Conservation (phyloP, 1,140 invertebrate species). For the Potamilus streckersoni region DNA sequence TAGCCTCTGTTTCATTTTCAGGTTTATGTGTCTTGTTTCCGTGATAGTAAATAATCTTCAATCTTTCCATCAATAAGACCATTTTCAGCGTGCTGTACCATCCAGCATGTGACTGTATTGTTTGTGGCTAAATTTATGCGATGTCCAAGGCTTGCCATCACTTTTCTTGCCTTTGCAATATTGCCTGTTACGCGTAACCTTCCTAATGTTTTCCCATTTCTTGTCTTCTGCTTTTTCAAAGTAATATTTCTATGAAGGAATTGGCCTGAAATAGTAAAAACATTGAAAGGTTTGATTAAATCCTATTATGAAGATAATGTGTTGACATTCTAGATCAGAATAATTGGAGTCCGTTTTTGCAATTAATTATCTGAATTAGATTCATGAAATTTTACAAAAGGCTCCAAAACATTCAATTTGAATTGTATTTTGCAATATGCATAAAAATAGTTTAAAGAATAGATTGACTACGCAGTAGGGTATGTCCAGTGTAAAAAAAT, state of each 20-base stretch:
- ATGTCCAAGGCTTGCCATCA: slow-evolving; percentile 29
- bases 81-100: slow-evolving; percentile 29
- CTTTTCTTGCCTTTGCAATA: slow-evolving; percentile 20
- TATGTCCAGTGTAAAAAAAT: too few relatives aligned
- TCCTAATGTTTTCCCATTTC: slow-evolving; percentile 29
- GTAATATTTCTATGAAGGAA: slow-evolving; percentile 24
- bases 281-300: too few relatives aligned
- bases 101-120: slow-evolving; percentile 26
- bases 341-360: too few relatives aligned
- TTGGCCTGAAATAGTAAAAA: slow-evolving; percentile 14
- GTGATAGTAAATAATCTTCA: slow-evolving; percentile 24
- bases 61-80: slow-evolving; percentile 25
- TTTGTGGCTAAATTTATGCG: slow-evolving; percentile 28
- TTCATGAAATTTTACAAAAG: too few relatives aligned
- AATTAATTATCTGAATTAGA: too few relatives aligned
- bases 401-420: too few relatives aligned
- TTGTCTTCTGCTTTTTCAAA: slow-evolving; percentile 30
- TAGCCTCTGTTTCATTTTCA: too few relatives aligned
- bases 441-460: too few relatives aligned
- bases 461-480: too few relatives aligned
- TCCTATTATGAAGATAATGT: too few relatives aligned
- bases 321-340: too few relatives aligned
- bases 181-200: slow-evolving; percentile 24
- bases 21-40: neutral
- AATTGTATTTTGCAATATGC: too few relatives aligned